phyloP scores from a whole-genome alignment of 1,140 invertebrate species.

The Ceratina calcarata region DNA sequence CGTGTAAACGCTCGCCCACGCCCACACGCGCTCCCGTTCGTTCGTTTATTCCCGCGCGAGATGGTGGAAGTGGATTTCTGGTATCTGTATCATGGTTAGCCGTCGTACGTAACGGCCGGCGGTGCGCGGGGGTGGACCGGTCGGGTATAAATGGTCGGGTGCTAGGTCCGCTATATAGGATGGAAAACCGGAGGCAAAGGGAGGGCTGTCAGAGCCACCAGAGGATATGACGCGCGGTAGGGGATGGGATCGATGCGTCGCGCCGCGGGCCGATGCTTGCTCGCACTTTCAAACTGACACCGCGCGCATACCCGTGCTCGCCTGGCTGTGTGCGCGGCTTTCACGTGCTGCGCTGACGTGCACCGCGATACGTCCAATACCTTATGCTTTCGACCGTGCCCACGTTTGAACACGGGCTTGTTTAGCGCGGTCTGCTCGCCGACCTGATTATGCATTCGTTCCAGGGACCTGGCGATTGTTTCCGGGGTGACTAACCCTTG shows the following conservation, averaged over 20 bases:
- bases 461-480: no score
- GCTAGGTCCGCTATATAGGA: constrained; percentile 47
- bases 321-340: neutral
- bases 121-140: constrained; percentile 15
- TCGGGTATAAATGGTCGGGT: constrained; percentile 63
- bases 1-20: constrained; percentile 28
- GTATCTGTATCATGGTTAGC: constrained; percentile 76
- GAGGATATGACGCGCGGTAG: constrained; percentile 66
- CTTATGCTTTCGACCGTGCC: constrained; percentile 41
- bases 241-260: constrained; percentile 76
- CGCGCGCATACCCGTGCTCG: constrained; percentile 20
- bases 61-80: constrained; percentile 64
- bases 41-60: constrained; percentile 45
- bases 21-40: constrained; percentile 22
- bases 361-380: constrained; percentile 21
- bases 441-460: no score
- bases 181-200: constrained; percentile 32
- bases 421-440: constrained; percentile 11
- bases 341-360: constrained; percentile 22
- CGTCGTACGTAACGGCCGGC: constrained; percentile 67
- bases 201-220: constrained; percentile 33
- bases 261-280: constrained; percentile 76
- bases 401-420: constrained; percentile 19
- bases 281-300: constrained; percentile 71
- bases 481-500: no score